These are phyloP conservation scores for Brenthis daphne DNA, from an alignment of 2,888 invertebrate genomes.

Conservation along the genomic window DNA sequence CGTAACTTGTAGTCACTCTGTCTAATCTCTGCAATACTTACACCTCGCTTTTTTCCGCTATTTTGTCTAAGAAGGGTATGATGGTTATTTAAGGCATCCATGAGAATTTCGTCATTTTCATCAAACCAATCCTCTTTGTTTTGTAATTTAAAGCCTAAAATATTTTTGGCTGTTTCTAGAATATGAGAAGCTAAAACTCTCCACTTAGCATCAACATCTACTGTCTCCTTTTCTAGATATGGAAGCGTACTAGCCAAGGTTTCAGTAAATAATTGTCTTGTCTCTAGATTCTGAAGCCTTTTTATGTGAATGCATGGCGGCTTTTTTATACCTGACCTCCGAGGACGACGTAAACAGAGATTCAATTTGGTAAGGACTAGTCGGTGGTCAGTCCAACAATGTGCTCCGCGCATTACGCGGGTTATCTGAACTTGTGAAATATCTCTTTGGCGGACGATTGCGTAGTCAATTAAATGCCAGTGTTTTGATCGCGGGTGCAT, in stretches of 20 bases:
- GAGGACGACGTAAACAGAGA: constrained; percentile 23
- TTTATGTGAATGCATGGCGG: constrained; percentile 10
- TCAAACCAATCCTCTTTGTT: too few species aligned
- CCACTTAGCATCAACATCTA: constrained; percentile 20
- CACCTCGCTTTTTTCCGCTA: not conserved
- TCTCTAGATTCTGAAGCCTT: constrained; percentile 6
- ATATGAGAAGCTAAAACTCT: constrained; percentile 8
- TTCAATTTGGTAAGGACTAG: constrained; percentile 37
- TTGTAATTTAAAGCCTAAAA: too few species aligned
- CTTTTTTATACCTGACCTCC: constrained; percentile 13
- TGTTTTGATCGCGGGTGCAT: constrained; percentile 47
- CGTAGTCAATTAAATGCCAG: constrained; percentile 43
- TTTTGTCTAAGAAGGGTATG: constrained; percentile 5
- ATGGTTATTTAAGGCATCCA: constrained; percentile 15
- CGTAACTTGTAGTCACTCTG: constrained; percentile 6
- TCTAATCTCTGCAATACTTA: constrained; percentile 4
- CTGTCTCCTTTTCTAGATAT: not conserved
- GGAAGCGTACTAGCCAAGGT: not conserved
- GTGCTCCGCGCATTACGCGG: constrained; percentile 43
- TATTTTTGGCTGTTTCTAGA: too few species aligned
- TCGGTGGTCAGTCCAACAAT: constrained; percentile 42
- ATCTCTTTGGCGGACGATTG: constrained; percentile 36
- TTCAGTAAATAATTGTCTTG: constrained; percentile 6
- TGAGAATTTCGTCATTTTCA: constrained; percentile 24
- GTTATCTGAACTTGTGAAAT: constrained; percentile 40